These are phyloP conservation scores for Eulemur mongoz DNA, from an alignment of 2,797 vertebrate species.

Conservation along the genomic window DNA sequence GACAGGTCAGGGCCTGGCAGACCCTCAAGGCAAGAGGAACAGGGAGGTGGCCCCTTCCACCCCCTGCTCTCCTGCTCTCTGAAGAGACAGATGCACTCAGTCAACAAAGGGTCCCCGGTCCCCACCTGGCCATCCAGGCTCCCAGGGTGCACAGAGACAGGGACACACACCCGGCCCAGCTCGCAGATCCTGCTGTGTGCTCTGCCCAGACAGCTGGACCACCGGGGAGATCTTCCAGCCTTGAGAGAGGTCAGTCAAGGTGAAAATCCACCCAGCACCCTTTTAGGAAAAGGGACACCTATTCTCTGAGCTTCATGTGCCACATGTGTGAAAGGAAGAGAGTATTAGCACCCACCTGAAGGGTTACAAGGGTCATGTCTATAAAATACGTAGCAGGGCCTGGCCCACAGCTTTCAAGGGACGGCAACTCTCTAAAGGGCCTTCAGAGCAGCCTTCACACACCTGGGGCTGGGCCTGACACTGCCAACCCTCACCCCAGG, in stretches of 20 bases:
- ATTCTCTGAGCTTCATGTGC: neutral
- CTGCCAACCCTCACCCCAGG: neutral
- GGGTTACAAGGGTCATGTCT: neutral
- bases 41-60: neutral
- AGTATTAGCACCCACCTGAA: neutral
- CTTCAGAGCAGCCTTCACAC: neutral
- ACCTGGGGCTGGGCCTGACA: neutral
- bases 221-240: neutral
- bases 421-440: too few relatives aligned
- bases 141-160: fast-evolving
- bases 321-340: neutral
- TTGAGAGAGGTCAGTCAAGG: neutral
- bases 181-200: neutral
- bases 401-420: neutral
- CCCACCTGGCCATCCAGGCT: too few relatives aligned
- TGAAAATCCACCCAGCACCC: neutral
- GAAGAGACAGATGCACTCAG: neutral
- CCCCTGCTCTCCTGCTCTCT: neutral
- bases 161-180: neutral
- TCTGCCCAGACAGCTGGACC: neutral
- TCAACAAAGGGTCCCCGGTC: neutral
- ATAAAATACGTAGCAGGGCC: fast-evolving
- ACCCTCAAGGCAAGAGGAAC: too few relatives aligned
- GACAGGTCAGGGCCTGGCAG: neutral
- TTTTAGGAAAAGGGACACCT: neutral